phyloP scores from a whole-genome alignment of 2,113 vertebrate genomes.

The Thalassoma bifasciatum region DNA sequence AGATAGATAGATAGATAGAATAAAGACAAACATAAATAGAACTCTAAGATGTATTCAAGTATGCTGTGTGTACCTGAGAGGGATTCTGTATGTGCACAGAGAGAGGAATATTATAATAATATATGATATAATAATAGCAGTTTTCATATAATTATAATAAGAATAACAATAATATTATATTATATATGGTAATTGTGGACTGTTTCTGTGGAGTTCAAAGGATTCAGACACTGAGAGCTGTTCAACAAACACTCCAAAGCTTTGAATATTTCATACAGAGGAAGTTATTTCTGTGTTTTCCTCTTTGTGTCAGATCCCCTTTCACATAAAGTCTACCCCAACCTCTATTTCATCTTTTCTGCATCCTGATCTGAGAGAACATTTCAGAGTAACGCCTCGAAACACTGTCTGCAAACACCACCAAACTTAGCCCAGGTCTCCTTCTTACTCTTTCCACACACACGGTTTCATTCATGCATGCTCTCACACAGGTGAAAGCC shows the following conservation, averaged over 20 bases:
- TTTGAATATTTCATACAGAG: neutral
- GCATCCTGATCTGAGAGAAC: slow-evolving; percentile 2
- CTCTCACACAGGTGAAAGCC: slow-evolving; percentile 21
- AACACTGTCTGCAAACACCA: slow-evolving; percentile 5
- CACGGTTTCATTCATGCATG: slow-evolving; percentile 25
- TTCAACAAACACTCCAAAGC: neutral
- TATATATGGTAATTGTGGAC: too few species aligned
- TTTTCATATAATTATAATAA: too few species aligned
- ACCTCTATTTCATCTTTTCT: neutral
- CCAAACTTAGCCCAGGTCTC: slow-evolving; percentile 1
- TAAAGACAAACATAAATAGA: too few species aligned
- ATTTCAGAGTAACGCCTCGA: slow-evolving; percentile 20
- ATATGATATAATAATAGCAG: too few species aligned
- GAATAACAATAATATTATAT: too few species aligned
- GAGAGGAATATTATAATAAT: too few species aligned
- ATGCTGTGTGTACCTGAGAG: too few species aligned
- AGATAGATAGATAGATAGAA: too few species aligned
- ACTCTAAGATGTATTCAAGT: too few species aligned
- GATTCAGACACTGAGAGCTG: neutral
- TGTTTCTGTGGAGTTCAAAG: too few species aligned
- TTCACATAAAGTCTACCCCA: neutral
- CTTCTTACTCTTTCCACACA: neutral
- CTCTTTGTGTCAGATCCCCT: neutral
- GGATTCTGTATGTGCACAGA: too few species aligned
- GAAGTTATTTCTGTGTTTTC: neutral